Evolutionary conservation across 2,888 invertebrate genomes (phyloP).

Genomic region (Dione vanillae): DNA sequence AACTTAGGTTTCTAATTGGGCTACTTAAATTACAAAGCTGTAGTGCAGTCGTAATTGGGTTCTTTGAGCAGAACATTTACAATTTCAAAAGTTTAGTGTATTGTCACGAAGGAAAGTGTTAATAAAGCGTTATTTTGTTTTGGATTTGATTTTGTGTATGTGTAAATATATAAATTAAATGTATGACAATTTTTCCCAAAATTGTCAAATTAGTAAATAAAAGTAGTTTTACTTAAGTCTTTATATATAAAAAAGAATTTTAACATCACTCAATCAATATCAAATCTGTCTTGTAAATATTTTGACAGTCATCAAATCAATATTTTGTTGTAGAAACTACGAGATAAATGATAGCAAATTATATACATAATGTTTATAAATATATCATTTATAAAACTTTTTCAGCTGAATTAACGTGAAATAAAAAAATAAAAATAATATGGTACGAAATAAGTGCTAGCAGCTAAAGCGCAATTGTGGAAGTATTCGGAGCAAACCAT

Average conservation of each 20-base stretch:
- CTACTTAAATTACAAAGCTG: constrained; percentile 25
- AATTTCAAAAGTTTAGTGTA: constrained; percentile 14
- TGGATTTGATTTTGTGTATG: background rate
- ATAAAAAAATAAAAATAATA: constrained; percentile 9
- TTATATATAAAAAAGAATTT: too few species aligned
- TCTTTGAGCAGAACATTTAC: constrained; percentile 17
- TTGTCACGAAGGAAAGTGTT: constrained; percentile 2
- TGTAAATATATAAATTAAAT: too few species aligned
- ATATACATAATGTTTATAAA: too few species aligned
- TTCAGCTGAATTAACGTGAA: background rate
- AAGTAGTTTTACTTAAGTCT: too few species aligned
- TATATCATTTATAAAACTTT: background rate
- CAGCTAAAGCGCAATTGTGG: constrained; percentile 20
- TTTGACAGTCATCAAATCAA: too few species aligned
- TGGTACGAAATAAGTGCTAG: constrained; percentile 2
- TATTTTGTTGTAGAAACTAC: too few species aligned
- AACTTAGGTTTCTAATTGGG: constrained; percentile 30
- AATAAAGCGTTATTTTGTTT: background rate
- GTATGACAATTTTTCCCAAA: too few species aligned
- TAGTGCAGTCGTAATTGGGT: constrained; percentile 28
- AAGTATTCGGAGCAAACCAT: constrained; percentile 32
- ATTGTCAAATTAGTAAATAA: too few species aligned
- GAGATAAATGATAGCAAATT: too few species aligned
- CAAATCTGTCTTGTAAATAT: too few species aligned
- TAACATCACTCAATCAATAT: too few species aligned